phyloP scores from a whole-genome alignment of 1,140 invertebrate genomes.

The Aethina tumida region DNA sequence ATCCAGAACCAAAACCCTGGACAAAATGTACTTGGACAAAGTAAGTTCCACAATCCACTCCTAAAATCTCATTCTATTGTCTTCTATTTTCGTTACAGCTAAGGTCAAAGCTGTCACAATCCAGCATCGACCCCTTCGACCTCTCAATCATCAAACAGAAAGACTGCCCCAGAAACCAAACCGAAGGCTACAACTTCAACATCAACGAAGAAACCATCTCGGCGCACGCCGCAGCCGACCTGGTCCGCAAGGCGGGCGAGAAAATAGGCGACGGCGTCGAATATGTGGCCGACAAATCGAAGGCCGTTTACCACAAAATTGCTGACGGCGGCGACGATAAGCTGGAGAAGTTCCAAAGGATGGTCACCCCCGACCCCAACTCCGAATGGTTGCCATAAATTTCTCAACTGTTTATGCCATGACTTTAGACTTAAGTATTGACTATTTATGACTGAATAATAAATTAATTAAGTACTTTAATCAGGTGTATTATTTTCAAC shows the following conservation, averaged over 20 bases:
- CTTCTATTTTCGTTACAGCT: constrained; percentile 37
- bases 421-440: not conserved
- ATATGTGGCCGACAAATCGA: constrained; percentile 42
- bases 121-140: constrained; percentile 61
- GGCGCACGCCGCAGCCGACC: constrained; percentile 54
- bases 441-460: too few relatives aligned
- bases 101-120: constrained; percentile 46
- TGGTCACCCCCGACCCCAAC: constrained; percentile 23
- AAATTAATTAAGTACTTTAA: too few relatives aligned
- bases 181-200: constrained; percentile 49
- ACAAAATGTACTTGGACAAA: constrained; percentile 56
- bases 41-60: constrained; percentile 32
- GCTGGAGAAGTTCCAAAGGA: constrained; percentile 19
- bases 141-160: constrained; percentile 63
- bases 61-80: constrained; percentile 4
- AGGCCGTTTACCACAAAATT: constrained; percentile 45
- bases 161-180: constrained; percentile 46
- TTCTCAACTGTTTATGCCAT: not conserved
- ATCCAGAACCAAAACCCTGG: constrained; percentile 56
- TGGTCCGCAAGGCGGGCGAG: constrained; percentile 56
- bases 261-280: constrained; percentile 57
- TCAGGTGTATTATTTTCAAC: too few relatives aligned
- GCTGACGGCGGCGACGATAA: constrained; percentile 30
- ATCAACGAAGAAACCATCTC: constrained; percentile 67
- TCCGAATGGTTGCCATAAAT: constrained; percentile 35